Conservation (phyloP, 2,888 invertebrate genomes). For the Penaeus monodon region DNA sequence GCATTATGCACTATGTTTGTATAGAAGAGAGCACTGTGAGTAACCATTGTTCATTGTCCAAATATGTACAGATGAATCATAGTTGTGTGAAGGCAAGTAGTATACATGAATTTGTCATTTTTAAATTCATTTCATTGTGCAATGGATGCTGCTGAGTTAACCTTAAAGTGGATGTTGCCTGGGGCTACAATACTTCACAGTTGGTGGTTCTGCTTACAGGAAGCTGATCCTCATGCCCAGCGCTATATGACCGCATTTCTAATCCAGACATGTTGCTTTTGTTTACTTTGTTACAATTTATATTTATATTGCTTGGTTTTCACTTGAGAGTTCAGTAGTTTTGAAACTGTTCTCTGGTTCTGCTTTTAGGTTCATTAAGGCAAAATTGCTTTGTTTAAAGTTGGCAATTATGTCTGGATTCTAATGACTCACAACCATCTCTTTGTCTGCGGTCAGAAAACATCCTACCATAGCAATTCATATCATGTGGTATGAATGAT, state of each 20-base stretch:
- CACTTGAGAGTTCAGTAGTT: too few species aligned
- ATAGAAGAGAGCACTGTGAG: slow-evolving; percentile 44
- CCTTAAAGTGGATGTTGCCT: slow-evolving; percentile 47
- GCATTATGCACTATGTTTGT: slow-evolving; percentile 14
- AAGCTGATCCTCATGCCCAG: slow-evolving; percentile 42
- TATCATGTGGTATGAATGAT: slow-evolving; percentile 47
- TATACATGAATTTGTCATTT: slow-evolving; percentile 13
- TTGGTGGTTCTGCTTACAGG: slow-evolving; percentile 37
- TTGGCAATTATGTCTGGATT: slow-evolving; percentile 43
- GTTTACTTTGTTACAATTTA: slow-evolving; percentile 3
- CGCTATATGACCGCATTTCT: slow-evolving; percentile 41
- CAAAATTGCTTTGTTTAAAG: background rate
- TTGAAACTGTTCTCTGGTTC: too few species aligned
- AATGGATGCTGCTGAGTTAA: slow-evolving; percentile 43
- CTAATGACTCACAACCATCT: slow-evolving; percentile 40
- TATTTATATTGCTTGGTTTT: too few species aligned
- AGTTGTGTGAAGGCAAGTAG: slow-evolving; percentile 37
- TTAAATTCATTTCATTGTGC: slow-evolving; percentile 37
- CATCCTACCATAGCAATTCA: slow-evolving; percentile 58
- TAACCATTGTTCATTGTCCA: slow-evolving; percentile 47
- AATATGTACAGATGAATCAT: slow-evolving; percentile 30
- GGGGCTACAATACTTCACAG: slow-evolving; percentile 49
- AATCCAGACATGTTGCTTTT: slow-evolving; percentile 46
- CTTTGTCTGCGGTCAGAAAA: slow-evolving; percentile 56
- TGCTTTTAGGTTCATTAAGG: too few species aligned